Evolutionary conservation across 2,113 vertebrate species (phyloP).

Genomic region (Microcebus griseorufus): DNA sequence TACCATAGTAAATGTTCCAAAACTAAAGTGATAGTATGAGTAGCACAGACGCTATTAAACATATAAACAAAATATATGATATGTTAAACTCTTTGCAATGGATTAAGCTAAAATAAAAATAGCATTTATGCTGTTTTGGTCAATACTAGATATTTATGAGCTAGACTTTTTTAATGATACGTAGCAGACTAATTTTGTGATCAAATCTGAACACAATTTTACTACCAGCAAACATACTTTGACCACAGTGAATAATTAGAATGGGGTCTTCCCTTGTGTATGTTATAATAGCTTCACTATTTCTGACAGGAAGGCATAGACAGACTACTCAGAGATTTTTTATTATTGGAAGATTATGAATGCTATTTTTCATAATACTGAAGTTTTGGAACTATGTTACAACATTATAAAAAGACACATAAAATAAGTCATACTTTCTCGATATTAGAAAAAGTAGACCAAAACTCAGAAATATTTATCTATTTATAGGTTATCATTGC

Average conservation of each 20-base stretch:
- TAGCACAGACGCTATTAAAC: not conserved
- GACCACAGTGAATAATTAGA: not conserved
- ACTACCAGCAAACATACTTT: not conserved
- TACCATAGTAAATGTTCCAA: not conserved
- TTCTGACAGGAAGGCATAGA: not conserved
- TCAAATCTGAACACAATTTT: not conserved
- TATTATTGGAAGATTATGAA: not conserved
- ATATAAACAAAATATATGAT: not conserved
- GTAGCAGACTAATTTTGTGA: not conserved
- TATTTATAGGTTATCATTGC: not conserved
- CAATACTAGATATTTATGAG: not conserved
- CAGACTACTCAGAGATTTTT: not conserved
- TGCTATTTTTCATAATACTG: not conserved
- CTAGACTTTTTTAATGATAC: no score
- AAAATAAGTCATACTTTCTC: not conserved
- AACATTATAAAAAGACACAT: not conserved
- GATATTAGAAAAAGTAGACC: not conserved
- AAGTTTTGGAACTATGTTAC: not conserved
- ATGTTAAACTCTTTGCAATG: not conserved
- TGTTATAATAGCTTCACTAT: not conserved
- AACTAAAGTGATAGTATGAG: not conserved
- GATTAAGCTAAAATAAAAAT: not conserved
- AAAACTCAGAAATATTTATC: not conserved
- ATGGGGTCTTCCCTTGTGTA: not conserved
- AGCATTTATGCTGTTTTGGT: not conserved